Evolutionary conservation across 2,888 invertebrate species (phyloP).

Genomic region (Galerucella calmariensis): DNA sequence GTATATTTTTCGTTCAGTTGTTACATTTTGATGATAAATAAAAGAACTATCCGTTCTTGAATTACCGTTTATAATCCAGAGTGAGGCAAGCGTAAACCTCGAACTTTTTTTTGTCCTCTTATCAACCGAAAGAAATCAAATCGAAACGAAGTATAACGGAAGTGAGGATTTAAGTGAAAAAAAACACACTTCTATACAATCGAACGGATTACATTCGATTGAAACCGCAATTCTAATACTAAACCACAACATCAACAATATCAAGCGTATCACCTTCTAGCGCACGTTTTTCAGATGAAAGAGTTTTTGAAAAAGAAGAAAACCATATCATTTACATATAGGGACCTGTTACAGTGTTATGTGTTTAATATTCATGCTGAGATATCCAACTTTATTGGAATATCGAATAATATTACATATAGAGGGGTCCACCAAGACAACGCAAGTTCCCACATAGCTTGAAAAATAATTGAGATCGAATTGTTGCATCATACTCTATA

Average conservation of each 20-base stretch:
- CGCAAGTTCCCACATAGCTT: no score
- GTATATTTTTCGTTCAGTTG: not conserved
- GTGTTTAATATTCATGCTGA: not conserved
- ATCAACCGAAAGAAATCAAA: constrained; percentile 6
- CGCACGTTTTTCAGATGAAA: constrained; percentile 20
- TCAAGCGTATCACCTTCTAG: constrained; percentile 19
- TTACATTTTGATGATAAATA: not conserved
- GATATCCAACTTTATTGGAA: no score
- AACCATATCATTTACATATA: constrained; percentile 19
- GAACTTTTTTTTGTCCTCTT: not conserved
- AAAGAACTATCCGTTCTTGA: not conserved
- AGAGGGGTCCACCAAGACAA: no score
- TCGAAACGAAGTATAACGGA: not conserved
- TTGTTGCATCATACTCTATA: no score
- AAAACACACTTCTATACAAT: constrained; percentile 7
- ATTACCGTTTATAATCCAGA: not conserved
- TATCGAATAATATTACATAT: no score
- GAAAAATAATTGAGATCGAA: no score
- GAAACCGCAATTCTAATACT: constrained; percentile 12
- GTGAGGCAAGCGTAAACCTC: not conserved
- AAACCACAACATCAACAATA: constrained; percentile 17
- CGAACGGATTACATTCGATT: constrained; percentile 9
- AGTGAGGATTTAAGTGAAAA: constrained; percentile 13
- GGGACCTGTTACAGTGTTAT: not conserved
- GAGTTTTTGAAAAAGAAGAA: constrained; percentile 24